Base-by-base conservation (phyloP, 1,140 invertebrate genomes). In the Drosophila sturtevanti region DNA sequence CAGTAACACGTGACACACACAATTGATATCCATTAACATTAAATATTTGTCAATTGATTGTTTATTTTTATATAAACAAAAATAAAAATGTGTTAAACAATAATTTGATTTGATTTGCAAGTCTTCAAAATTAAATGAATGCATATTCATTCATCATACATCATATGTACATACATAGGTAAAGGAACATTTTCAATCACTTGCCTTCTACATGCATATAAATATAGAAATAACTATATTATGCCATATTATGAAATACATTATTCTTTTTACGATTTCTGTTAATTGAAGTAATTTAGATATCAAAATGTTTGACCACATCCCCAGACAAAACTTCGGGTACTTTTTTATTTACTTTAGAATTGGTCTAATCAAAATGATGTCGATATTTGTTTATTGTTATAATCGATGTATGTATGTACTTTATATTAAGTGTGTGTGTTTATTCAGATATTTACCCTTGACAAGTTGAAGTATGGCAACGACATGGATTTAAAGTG, bases 11-110 rank as follows among this genome's bases (percentile, higher is more conserved):
- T 51, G 56, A 60, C 41, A 44, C 14, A 55, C 27, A 22, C 58
- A 38, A 60, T 60, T 41, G 16, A 38, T 60, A 60, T 64, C 34
- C 14, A 61, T 16, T 35, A 44, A 58, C 31, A 61, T 16, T 35
- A 54, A 58, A 38, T 62, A 9, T 58, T 52, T 16, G 16, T 14
- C 35, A 55, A 9, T 34, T 52, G 41, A 48, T 35, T 58, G 60
- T 55, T 74, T 75, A 79, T 75, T 76, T 62, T 61, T 72, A 48
- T 21, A 48, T 48, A 48, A 38, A 38, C 1, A 58, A 71, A 71
- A 71, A 65, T 62, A 58, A 71, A 71, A 71, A 65, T 62, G 64
- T 72, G 76, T 62, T 77, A 66, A 79, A 77, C 64, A 72, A 66
- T 48, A 21, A 48, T 48, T 48, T 11, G 41, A 48, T 21, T 21